phyloP scores from a whole-genome alignment of 2,888 invertebrate species.

The Cerastis leucographa region DNA sequence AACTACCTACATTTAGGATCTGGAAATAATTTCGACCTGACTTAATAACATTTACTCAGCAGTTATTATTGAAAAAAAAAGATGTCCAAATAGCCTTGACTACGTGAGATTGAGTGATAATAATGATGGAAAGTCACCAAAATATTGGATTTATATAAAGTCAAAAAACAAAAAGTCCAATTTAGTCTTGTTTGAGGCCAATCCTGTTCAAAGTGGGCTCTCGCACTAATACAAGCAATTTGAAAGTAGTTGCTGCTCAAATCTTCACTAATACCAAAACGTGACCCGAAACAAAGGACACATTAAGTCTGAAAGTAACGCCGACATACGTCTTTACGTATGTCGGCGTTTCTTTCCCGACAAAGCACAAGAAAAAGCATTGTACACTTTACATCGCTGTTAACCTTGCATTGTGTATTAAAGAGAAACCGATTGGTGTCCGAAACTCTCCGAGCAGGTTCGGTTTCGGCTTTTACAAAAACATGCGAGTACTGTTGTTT shows the following conservation, averaged over 20 bases:
- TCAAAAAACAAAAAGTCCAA: no score
- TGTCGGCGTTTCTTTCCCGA: no score
- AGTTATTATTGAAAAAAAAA: neutral
- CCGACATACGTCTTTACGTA: no score
- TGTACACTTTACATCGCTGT: constrained; percentile 13
- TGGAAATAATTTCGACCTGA: constrained; percentile 11
- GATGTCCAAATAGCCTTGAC: neutral
- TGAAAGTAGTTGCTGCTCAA: neutral
- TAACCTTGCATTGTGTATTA: constrained; percentile 9
- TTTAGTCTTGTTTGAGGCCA: neutral
- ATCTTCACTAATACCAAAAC: neutral
- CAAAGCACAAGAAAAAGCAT: constrained; percentile 2
- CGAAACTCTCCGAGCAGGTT: constrained; percentile 48
- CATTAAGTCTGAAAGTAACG: neutral
- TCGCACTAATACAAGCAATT: neutral
- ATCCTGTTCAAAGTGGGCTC: neutral
- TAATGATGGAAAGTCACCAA: neutral
- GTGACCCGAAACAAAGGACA: constrained; percentile 20
- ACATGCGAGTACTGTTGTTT: constrained; percentile 33
- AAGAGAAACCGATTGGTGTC: constrained; percentile 49
- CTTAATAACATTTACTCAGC: neutral
- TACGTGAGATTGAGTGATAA: neutral
- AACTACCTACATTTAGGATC: neutral
- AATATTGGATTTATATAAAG: no score
- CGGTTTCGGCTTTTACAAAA: constrained; percentile 39